Base-by-base conservation (phyloP, 2,888 invertebrate genomes). In the Dynastes hyllus region DNA sequence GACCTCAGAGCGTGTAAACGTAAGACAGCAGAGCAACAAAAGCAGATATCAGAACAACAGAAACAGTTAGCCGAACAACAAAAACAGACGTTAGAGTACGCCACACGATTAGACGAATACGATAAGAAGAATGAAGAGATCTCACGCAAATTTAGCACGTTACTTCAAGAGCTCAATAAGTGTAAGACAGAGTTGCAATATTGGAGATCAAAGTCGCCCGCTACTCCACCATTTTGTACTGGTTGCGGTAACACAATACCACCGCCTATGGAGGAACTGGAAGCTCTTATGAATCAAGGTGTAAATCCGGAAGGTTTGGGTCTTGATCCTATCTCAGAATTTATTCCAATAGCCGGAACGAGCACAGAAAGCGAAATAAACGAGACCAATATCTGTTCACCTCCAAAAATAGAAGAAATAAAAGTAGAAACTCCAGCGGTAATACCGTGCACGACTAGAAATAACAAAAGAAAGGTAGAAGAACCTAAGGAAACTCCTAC, bases 81-180 rank as follows among this genome's bases (percentile, higher is more conserved):
- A 84, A 95, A 94, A 84, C 94, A 94, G 87, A 93, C 93, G 0
- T 86, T 95, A 82, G 95, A 95, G 85, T 96, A 95, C 87, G 95
- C 95, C 0, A 94, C 93, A 86, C 93, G 96, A n/a, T 91, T 96
- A 81, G 96, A 97, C 85, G 96, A 96, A 85, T 95, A 96, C 84
- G 96, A 96, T 85, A 96, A 96, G 89, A 97, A 97, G 87, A 96
- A 96, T 87, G 97, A 97, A 86, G 96, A 96, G 87, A 96, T 95
- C 80, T 94, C 96, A 73, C 92, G 96, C 78, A 97, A 97, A 89
- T 96, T 96, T 90, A 96, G 96, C 87, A 96, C 96, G 80, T 90
- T 97, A 83, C 90, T 97, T 85, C 91, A 96, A 93, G 96, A 97
- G 89, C 90, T 97, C 84, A 97, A 96, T 89, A 96, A 96, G 88